Evolutionary conservation across 2,797 vertebrate species (phyloP), one percentile per base, ranked within the genome.

Genomic region (Bufotes viridis): DNA sequence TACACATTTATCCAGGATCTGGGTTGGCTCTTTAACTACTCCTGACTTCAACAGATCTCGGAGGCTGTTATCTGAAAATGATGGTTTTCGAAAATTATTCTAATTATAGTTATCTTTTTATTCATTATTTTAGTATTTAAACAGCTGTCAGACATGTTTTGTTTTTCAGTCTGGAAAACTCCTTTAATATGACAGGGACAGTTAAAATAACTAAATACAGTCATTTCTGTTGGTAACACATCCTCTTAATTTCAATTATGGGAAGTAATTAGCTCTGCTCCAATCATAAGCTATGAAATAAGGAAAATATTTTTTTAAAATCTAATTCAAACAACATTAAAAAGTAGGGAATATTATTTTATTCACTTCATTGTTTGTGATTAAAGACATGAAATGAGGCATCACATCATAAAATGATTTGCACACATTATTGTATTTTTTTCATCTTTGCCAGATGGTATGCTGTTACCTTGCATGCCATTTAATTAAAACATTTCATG

Each of bases 391-490:
- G 67, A 84, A 84, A 34, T 84, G 29, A 84, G 69, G 70, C 67
- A 67, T 80, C 11, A n/a, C 53, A 51, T 79, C 63, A 67, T 79
- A 79, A 69, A 70, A 69, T 69, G 26, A 57, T 79, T 55, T 58
- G 61, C 65, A 18, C 51, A 76, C 11, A 42, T 63, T 74, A 67
- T 85, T 78, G 9, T 85, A 57, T 81, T 87, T 86, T 34, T 79
- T 87, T 69, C n/a, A 55, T 74, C 69, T 86, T 58, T 81, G 65
- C 85, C 85, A 87, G 78, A 81, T 81, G 85, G 85, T 87, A 81
- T 87, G 55, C 65, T 81, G 67, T 87, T 87, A 87, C 78, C 78
- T 81, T 87, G 85, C 85, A 87, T 87, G 85, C 81, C 85, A 87
- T 87, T 81, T 81, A 87, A 87, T 87, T 87, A 87, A 81, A 87